Evolutionary conservation across 2,113 vertebrate species (phyloP).

Genomic region (Accipiter cooperii): DNA sequence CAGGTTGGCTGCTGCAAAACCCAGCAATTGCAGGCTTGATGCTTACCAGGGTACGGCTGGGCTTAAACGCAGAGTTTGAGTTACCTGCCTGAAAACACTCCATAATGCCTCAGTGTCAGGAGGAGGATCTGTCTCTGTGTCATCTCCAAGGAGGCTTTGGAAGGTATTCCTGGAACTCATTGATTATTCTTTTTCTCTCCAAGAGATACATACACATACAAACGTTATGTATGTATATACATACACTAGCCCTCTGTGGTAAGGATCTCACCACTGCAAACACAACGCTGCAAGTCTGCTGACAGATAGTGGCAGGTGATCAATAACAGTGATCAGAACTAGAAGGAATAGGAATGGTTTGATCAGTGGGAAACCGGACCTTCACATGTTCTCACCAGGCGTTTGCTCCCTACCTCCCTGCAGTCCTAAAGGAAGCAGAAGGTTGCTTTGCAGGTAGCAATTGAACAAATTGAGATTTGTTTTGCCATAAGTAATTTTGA

Average conservation of each 20-base stretch:
- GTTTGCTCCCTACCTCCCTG: background rate
- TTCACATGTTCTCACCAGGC: background rate
- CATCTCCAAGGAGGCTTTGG: background rate
- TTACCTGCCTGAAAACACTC: background rate
- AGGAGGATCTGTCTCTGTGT: background rate
- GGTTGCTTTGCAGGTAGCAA: background rate
- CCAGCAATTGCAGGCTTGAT: background rate
- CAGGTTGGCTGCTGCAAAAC: background rate
- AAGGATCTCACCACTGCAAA: background rate
- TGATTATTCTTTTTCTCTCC: background rate
- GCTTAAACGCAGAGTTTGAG: background rate
- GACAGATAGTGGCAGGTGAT: background rate
- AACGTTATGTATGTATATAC: rapidly evolving
- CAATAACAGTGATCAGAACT: background rate
- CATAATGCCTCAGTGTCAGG: background rate
- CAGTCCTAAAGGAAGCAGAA: background rate
- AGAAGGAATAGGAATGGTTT: background rate
- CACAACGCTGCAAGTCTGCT: background rate
- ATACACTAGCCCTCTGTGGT: background rate
- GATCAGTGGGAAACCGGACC: background rate
- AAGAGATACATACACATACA: background rate
- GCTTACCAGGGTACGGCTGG: background rate
- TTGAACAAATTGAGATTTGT: background rate
- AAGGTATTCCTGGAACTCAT: background rate
- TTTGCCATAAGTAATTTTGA: background rate